phyloP scores from a whole-genome alignment of 64 coral and sea anemone species.

The Astreopora myriophthalma region DNA sequence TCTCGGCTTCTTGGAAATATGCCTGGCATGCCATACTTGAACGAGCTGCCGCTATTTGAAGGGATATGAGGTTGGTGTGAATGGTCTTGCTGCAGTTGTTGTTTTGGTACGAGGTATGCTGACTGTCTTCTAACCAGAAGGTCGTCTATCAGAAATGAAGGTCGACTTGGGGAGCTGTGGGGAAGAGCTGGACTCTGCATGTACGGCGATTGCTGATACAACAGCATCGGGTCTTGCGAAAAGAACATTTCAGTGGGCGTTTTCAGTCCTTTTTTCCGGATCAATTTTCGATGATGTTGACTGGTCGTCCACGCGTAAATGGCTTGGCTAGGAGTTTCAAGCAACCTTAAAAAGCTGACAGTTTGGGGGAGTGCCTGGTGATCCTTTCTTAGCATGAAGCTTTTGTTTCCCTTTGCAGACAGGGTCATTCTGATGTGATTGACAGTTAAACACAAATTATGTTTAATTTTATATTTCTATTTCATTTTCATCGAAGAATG shows the following conservation, averaged over 20 bases:
- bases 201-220: constrained; percentile 60
- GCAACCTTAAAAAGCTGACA: constrained; percentile 1
- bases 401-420: constrained; percentile 46
- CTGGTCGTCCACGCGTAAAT: not conserved
- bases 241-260: constrained; percentile 43
- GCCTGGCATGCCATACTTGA: constrained; percentile 27
- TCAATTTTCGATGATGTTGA: not conserved
- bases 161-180: constrained; percentile 24
- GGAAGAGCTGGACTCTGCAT: not conserved
- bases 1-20: constrained; percentile 32
- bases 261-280: not conserved
- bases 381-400: not conserved
- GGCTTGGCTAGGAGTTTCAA: not conserved
- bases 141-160: constrained; percentile 71
- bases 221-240: constrained; percentile 61
- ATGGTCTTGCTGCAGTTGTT: not conserved
- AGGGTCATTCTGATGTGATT: constrained; percentile 59
- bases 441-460: constrained; percentile 60
- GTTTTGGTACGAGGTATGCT: constrained; percentile 26
- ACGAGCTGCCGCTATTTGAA: not conserved
- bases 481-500: constrained; percentile 34
- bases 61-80: constrained; percentile 5
- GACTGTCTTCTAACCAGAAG: constrained; percentile 51
- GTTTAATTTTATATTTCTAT: constrained; percentile 57
- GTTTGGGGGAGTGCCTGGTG: not conserved